Percentiles rank a stretch among this genome's conserved stretches.
Evolutionary conservation across 2,797 vertebrate genomes (phyloP).

Genomic region (Pempheris klunzingeri): DNA sequence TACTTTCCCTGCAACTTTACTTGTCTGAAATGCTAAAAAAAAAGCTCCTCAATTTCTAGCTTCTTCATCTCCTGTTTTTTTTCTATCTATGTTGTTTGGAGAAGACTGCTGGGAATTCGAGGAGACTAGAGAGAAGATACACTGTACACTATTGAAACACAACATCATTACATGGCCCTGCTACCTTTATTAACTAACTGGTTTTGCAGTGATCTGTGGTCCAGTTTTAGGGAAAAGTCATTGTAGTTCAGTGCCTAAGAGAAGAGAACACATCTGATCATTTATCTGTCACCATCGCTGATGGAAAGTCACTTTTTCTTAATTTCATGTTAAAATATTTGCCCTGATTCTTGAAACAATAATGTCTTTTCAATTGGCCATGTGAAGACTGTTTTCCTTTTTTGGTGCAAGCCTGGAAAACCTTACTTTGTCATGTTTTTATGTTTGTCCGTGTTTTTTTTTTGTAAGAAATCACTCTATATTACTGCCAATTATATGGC

Average conservation of each 20-base stretch:
- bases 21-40: neutral
- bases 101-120: neutral
- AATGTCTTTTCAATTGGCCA: constrained; percentile 12
- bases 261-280: neutral
- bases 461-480: constrained; percentile 51
- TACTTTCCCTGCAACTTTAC: constrained; percentile 8
- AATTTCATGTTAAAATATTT: neutral
- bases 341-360: constrained; percentile 7
- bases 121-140: constrained; percentile 4
- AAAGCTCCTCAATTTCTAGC: neutral
- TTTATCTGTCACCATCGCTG: constrained; percentile 30
- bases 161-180: constrained; percentile 4
- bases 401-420: constrained; percentile 19
- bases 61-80: constrained; percentile 2
- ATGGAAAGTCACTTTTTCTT: constrained; percentile 11
- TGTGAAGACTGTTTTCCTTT: neutral
- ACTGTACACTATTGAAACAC: constrained; percentile 15
- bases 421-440: constrained; percentile 21
- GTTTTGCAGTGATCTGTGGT: neutral
- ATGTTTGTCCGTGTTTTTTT: constrained; percentile 21
- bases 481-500: constrained; percentile 53
- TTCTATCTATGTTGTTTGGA: neutral
- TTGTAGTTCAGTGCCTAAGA: neutral
- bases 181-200: too few species aligned
- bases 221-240: neutral